A percentile compares a stretch with the other conserved stretches of the same genome.
phyloP scores from a whole-genome alignment of 2,888 invertebrate species.

The Peribatodes rhomboidaria region DNA sequence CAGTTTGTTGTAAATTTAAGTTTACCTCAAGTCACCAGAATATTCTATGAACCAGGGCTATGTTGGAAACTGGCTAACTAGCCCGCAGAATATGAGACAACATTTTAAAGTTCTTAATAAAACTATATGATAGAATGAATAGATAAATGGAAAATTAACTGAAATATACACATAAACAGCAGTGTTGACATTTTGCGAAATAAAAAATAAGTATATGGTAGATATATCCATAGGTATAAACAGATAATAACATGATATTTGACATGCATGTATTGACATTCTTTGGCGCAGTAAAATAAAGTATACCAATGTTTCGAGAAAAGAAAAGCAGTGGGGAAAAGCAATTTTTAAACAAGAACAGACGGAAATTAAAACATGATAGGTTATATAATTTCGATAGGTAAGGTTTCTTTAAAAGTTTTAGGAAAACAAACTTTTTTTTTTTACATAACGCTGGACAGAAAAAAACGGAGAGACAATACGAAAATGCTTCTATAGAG shows the following conservation, averaged over 20 bases:
- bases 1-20: no score
- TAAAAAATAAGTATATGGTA: neutral
- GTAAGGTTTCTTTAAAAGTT: neutral
- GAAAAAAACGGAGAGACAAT: neutral
- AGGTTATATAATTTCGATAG: neutral
- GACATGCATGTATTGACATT: neutral
- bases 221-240: neutral
- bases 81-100: neutral
- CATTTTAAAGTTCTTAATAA: neutral
- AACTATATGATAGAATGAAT: neutral
- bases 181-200: neutral
- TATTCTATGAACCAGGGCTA: no score
- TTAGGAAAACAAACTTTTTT: no score
- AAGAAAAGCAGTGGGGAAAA: neutral
- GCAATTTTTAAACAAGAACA: neutral
- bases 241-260: neutral
- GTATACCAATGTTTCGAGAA: neutral
- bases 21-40: no score
- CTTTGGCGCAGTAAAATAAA: neutral
- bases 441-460: neutral
- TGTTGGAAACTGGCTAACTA: no score
- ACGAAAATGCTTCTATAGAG: slow-evolving; percentile 5
- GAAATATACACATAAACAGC: slow-evolving; percentile 6
- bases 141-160: slow-evolving; percentile 6
- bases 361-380: neutral